Conservation (phyloP, 2,888 invertebrate genomes). For the Lissocephala sabroskyi region DNA sequence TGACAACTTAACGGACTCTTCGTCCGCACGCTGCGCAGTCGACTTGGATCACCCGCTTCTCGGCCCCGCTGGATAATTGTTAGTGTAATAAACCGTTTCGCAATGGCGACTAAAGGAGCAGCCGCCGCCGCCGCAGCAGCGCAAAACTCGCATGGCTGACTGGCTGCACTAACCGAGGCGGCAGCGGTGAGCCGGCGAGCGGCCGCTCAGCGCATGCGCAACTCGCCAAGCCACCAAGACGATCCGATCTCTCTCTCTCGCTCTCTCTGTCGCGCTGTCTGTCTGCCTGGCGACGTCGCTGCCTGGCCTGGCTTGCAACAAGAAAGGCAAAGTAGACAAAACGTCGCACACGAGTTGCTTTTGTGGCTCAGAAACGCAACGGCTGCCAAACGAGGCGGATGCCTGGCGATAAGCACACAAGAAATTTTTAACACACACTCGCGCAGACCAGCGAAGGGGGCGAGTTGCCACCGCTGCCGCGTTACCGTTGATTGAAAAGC, state of each 20-base stretch:
- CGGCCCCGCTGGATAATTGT: no score
- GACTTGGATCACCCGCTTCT: no score
- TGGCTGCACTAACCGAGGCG: slow-evolving; percentile 1
- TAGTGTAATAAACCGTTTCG: slow-evolving; percentile 56
- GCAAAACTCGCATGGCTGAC: not conserved
- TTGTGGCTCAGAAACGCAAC: slow-evolving; percentile 60
- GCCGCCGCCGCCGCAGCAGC: not conserved
- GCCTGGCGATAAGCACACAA: slow-evolving; percentile 10
- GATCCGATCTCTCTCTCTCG: no score
- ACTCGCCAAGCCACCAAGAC: slow-evolving; percentile 6
- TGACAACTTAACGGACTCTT: no score
- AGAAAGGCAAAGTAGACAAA: slow-evolving; percentile 36
- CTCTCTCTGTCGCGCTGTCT: not conserved
- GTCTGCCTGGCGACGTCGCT: not conserved
- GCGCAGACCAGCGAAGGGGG: no score
- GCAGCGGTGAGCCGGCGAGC: not conserved
- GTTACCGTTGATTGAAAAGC: no score
- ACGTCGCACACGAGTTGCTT: slow-evolving; percentile 42
- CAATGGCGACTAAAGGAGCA: slow-evolving; percentile 29
- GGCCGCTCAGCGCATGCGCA: slow-evolving; percentile 18
- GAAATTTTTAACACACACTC: no score
- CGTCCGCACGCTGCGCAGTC: no score
- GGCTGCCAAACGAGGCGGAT: slow-evolving; percentile 61
- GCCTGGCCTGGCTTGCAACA: slow-evolving; percentile 30
- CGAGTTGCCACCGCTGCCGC: no score